Evolutionary conservation across 2,888 invertebrate species (phyloP).

Genomic region (Neoscelio sp.): DNA sequence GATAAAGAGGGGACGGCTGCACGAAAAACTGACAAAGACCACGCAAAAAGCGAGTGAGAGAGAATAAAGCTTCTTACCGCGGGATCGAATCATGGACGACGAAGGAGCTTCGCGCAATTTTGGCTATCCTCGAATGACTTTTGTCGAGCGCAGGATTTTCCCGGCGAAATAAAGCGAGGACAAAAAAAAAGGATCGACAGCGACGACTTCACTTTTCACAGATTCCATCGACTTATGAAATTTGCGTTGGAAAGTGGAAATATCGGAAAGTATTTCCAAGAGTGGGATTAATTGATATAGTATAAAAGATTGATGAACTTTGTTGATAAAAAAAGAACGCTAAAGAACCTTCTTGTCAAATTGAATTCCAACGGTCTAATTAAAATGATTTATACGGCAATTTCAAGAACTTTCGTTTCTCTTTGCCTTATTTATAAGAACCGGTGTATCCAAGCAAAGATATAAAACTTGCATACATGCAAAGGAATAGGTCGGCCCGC

Average conservation of each 20-base stretch:
- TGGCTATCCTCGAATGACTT: conserved; percentile 62
- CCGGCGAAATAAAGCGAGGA: conserved; percentile 40
- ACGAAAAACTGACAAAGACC: conserved; percentile 10
- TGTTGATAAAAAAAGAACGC: no score
- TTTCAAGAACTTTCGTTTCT: conserved; percentile 42
- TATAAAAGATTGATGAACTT: no score
- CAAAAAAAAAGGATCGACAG: conserved; percentile 22
- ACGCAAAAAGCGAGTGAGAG: conserved; percentile 11
- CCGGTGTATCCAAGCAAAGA: conserved; percentile 42
- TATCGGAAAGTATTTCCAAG: neutral
- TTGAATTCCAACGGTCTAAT: conserved; percentile 34
- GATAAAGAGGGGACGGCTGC: conserved; percentile 15
- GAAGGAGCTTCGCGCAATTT: conserved; percentile 59
- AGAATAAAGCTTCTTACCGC: conserved; percentile 62
- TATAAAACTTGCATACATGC: conserved; percentile 60
- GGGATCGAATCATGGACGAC: conserved; percentile 62
- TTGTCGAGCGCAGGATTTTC: conserved; percentile 55
- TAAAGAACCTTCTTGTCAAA: conserved; percentile 28
- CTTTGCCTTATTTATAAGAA: conserved; percentile 58
- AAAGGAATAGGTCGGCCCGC: conserved; percentile 37
- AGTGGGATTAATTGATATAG: no score
- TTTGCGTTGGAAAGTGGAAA: conserved; percentile 21
- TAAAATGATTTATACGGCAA: conserved; percentile 55
- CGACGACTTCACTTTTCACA: conserved; percentile 21
- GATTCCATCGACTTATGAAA: conserved; percentile 11